phyloP scores from a whole-genome alignment of 2,797 vertebrate genomes.

The Ceryle rudis region DNA sequence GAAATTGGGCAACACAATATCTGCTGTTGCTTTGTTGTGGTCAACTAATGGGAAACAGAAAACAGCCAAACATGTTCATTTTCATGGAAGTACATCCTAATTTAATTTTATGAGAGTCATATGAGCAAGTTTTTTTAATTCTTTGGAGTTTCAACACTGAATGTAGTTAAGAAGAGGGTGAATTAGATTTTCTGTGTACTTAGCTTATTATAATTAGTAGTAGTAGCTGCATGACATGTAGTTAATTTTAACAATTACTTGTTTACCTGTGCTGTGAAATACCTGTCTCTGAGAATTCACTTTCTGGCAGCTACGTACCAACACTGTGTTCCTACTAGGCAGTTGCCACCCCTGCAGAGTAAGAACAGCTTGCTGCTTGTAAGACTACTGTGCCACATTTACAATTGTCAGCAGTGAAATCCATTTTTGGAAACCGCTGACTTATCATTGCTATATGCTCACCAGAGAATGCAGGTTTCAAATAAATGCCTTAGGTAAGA shows the following conservation, averaged over 20 bases:
- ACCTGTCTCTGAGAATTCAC: not conserved
- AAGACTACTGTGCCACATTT: not conserved
- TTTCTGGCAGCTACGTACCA: not conserved
- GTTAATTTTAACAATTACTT: not conserved
- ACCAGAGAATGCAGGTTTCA: not conserved
- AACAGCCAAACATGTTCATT: not conserved
- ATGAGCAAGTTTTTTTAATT: not conserved
- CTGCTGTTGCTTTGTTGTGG: not conserved
- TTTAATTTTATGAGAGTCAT: not conserved
- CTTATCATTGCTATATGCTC: not conserved
- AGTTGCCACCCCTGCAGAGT: not conserved
- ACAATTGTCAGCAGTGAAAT: not conserved
- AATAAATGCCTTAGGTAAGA: not conserved
- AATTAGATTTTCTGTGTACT: not conserved
- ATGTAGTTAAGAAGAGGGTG: not conserved
- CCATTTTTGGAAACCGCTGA: not conserved
- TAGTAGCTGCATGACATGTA: not conserved
- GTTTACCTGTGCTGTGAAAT: not conserved
- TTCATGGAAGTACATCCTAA: not conserved
- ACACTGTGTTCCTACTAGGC: not conserved
- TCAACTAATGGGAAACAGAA: not conserved
- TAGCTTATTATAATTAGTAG: not conserved
- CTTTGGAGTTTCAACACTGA: fast-evolving
- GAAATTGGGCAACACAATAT: not conserved
- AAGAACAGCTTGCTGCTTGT: not conserved